phyloP scores from a whole-genome alignment of 1,140 invertebrate species.

The Homarus americanus region DNA sequence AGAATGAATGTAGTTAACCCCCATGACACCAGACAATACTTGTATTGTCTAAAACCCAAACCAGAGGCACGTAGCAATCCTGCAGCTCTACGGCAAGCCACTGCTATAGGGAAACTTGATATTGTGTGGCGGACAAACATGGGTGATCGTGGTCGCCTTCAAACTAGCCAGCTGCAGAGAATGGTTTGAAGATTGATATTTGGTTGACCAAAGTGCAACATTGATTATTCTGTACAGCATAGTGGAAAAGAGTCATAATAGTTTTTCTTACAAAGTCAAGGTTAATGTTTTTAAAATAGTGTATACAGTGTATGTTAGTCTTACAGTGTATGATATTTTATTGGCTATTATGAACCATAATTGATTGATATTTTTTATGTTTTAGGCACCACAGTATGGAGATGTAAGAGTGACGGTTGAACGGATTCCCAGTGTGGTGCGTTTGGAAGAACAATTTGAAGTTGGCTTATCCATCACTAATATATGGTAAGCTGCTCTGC shows the following conservation, averaged over 20 bases:
- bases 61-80: constrained; percentile 85
- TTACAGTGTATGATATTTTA: background rate
- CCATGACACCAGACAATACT: constrained; percentile 88
- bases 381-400: constrained; percentile 90
- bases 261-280: too few relatives aligned
- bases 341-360: background rate
- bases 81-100: constrained; percentile 50
- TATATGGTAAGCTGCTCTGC: constrained; percentile 47
- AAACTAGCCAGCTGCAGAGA: constrained; percentile 96
- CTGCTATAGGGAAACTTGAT: constrained; percentile 94
- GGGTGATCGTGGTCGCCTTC: constrained; percentile 95
- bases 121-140: constrained; percentile 98
- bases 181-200: constrained; percentile 81
- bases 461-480: constrained; percentile 67
- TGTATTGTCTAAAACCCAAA: constrained; percentile 93
- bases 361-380: background rate
- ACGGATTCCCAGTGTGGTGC: constrained; percentile 88
- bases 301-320: too few relatives aligned
- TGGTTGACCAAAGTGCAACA: too few relatives aligned
- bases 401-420: constrained; percentile 91
- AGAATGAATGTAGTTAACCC: constrained; percentile 87
- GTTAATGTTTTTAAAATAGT: too few relatives aligned
- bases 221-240: too few relatives aligned
- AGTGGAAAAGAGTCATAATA: too few relatives aligned
- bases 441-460: constrained; percentile 88